These are phyloP conservation scores for Urocynchramus pylzowi DNA, from an alignment of 2,113 vertebrate species.

Conservation along the genomic window DNA sequence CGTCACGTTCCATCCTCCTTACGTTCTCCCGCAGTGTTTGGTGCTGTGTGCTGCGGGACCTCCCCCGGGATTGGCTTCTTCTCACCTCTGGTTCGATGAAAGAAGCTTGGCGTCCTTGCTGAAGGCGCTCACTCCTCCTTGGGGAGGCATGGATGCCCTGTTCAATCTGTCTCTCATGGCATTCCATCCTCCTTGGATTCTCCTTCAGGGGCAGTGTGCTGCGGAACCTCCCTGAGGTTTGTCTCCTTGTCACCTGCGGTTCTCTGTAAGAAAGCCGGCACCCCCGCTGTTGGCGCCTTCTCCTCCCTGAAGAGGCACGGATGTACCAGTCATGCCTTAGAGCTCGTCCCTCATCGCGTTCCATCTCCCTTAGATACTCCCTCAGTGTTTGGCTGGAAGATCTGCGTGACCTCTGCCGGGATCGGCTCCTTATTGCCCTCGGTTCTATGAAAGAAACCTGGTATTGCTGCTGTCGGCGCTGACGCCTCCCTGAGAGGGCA, in stretches of 20 bases:
- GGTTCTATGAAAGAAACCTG: not conserved
- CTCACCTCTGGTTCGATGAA: rapidly evolving
- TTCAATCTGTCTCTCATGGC: not conserved
- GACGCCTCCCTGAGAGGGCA: not conserved
- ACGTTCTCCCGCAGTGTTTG: not conserved
- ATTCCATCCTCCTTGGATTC: not conserved
- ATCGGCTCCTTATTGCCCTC: not conserved
- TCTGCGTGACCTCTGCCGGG: not conserved
- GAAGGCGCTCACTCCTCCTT: not conserved
- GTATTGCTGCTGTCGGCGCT: not conserved
- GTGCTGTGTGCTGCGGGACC: not conserved
- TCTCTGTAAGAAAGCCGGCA: rapidly evolving
- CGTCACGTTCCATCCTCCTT: rapidly evolving
- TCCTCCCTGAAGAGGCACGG: not conserved
- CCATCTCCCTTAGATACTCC: not conserved
- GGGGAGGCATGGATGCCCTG: not conserved
- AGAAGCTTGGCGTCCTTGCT: not conserved
- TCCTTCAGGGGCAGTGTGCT: not conserved
- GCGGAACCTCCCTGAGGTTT: rapidly evolving
- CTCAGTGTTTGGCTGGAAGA: not conserved
- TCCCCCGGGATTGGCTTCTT: not conserved
- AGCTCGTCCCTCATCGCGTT: not conserved
- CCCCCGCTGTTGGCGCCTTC: rapidly evolving
- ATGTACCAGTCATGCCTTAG: not conserved
- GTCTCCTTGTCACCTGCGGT: rapidly evolving